These are phyloP conservation scores for Pteromalus puparum DNA, from an alignment of 1,140 invertebrate genomes.

Conservation along the genomic window DNA sequence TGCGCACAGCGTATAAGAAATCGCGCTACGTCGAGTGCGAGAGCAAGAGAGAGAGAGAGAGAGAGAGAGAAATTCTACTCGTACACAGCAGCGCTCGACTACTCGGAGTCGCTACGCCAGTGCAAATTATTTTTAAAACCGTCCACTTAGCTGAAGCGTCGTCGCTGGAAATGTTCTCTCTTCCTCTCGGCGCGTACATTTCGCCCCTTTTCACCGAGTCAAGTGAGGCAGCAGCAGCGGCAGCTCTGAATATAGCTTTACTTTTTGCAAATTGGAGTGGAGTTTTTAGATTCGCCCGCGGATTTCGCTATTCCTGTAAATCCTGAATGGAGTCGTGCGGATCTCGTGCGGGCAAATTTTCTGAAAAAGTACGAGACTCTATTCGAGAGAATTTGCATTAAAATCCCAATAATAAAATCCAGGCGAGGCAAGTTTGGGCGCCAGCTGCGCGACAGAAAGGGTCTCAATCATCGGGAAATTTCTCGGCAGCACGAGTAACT, in stretches of 20 bases:
- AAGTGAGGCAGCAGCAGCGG: neutral
- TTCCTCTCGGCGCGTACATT: neutral
- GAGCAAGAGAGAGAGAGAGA: too few relatives aligned
- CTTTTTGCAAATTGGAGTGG: neutral
- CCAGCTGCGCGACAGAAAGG: slow-evolving; percentile 18
- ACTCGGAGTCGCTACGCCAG: neutral
- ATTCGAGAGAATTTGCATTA: neutral
- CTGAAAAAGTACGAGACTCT: neutral
- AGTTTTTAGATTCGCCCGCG: too few relatives aligned
- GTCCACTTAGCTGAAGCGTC: neutral
- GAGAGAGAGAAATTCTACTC: too few relatives aligned
- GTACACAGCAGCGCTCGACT: neutral
- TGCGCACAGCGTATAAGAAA: neutral
- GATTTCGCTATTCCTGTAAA: neutral
- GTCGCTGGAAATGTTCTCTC: neutral
- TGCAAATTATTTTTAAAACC: slow-evolving; percentile 19
- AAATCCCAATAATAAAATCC: slow-evolving; percentile 37
- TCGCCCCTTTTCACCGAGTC: neutral
- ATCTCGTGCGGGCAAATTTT: neutral
- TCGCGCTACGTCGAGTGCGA: neutral
- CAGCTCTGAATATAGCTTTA: neutral
- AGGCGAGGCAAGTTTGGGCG: neutral
- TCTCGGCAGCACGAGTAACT: slow-evolving; percentile 10
- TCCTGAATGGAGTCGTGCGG: neutral
- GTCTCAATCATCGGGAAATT: slow-evolving; percentile 33